These are phyloP conservation scores for Parazoanthus swiftii DNA, from an alignment of 92 coral and sea anemone species.

Conservation along the genomic window DNA sequence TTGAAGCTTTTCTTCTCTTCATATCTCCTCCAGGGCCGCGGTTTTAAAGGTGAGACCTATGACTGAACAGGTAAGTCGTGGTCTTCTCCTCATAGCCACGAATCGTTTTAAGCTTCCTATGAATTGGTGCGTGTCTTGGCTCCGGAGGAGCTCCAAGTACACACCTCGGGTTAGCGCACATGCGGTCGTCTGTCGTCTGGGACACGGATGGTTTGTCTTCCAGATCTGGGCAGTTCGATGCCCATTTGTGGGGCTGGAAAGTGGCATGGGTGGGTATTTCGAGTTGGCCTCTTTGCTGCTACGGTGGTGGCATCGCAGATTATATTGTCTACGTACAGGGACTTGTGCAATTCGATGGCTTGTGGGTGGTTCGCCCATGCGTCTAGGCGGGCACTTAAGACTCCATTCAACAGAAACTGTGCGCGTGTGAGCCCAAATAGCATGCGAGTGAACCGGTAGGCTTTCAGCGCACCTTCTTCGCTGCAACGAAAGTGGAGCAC, in stretches of 20 bases:
- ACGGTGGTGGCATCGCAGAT: too few species aligned
- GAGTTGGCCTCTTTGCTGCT: too few species aligned
- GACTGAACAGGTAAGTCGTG: background rate
- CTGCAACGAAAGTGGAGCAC: constrained; percentile 20
- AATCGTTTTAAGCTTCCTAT: background rate
- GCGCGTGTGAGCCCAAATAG: constrained; percentile 33
- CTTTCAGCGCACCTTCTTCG: constrained; percentile 2
- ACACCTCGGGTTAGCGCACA: constrained; percentile 27
- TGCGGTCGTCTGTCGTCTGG: background rate
- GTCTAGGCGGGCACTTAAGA: constrained; percentile 29
- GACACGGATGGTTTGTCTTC: too few species aligned
- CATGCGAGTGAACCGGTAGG: constrained; percentile 14
- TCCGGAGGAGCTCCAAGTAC: constrained; percentile 2
- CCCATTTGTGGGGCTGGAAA: background rate
- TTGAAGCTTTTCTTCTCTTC: background rate
- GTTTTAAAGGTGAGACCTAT: constrained; percentile 13
- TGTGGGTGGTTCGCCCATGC: background rate
- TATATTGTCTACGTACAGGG: constrained; percentile 11
- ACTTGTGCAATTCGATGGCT: background rate
- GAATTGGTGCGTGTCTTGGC: constrained; percentile 4
- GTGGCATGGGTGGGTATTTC: too few species aligned
- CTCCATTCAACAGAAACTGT: constrained; percentile 25
- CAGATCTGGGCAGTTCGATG: background rate
- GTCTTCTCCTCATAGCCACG: constrained; percentile 13
- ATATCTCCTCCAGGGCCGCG: background rate